phyloP scores from a whole-genome alignment of 1,140 invertebrate genomes.

The Scylla paramamosain region DNA sequence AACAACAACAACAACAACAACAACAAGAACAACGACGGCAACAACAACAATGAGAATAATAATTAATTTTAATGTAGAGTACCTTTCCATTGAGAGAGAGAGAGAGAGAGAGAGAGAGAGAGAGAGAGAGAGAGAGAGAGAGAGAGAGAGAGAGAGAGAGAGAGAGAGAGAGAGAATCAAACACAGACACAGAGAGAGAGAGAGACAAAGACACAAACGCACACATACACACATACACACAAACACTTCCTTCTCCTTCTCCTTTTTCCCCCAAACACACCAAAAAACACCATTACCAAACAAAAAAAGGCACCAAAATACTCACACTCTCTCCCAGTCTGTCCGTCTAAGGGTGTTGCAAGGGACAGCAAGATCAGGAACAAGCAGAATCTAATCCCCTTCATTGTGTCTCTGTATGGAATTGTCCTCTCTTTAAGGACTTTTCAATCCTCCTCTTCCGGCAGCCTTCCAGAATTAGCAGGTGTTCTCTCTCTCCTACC shows the following conservation, averaged over 20 bases:
- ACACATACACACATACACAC: background rate
- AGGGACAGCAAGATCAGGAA: background rate
- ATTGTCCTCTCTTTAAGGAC: too few relatives aligned
- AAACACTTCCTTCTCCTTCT: background rate
- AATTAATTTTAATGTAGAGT: background rate
- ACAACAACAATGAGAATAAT: background rate
- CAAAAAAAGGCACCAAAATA: background rate
- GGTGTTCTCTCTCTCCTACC: too few relatives aligned
- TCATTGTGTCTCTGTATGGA: too few relatives aligned
- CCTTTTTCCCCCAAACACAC: too few relatives aligned
- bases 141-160: slow-evolving; percentile 27
- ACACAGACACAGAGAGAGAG: background rate
- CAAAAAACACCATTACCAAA: too few relatives aligned
- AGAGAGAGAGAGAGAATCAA: background rate
- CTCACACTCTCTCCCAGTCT: background rate
- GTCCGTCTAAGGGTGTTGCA: background rate
- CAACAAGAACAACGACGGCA: background rate
- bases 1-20: background rate
- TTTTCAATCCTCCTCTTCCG: too few relatives aligned
- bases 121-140: background rate
- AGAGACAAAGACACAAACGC: background rate
- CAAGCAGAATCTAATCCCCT: background rate
- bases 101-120: background rate
- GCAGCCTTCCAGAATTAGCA: too few relatives aligned
- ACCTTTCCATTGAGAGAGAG: background rate